Percentiles rank a stretch among this genome's conserved stretches.
These are phyloP conservation scores for Microcebus ravelobensis DNA, from an alignment of 2,113 vertebrate genomes.

Conservation along the genomic window DNA sequence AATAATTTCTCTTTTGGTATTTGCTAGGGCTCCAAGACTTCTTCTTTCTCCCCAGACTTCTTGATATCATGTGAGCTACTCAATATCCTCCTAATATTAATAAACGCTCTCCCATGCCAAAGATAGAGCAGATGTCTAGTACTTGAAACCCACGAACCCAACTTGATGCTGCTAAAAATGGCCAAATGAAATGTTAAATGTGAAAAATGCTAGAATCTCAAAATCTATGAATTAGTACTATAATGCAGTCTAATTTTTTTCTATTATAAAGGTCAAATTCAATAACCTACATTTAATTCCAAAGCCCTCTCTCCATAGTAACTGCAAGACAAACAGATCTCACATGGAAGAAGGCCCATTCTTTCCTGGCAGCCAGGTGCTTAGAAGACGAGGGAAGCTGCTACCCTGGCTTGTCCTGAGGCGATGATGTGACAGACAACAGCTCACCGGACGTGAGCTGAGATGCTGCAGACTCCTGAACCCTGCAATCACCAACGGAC, in stretches of 20 bases:
- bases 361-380: neutral
- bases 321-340: slow-evolving; percentile 5
- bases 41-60: neutral
- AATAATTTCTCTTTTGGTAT: neutral
- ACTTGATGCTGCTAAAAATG: neutral
- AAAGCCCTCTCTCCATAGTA: neutral
- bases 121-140: neutral
- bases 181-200: neutral
- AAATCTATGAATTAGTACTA: neutral
- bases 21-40: too few relatives aligned
- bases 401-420: neutral
- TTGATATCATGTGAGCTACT: neutral
- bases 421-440: neutral
- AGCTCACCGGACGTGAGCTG: neutral
- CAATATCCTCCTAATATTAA: neutral
- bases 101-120: neutral
- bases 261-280: slow-evolving; percentile 45
- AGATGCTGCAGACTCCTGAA: neutral
- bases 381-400: neutral
- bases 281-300: slow-evolving; percentile 35
- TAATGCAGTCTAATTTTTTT: neutral
- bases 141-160: neutral
- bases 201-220: neutral
- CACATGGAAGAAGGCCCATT: neutral
- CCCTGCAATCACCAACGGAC: neutral